Base-by-base conservation (phyloP, 2,113 vertebrate genomes). In the Mormyrus iriodes region DNA sequence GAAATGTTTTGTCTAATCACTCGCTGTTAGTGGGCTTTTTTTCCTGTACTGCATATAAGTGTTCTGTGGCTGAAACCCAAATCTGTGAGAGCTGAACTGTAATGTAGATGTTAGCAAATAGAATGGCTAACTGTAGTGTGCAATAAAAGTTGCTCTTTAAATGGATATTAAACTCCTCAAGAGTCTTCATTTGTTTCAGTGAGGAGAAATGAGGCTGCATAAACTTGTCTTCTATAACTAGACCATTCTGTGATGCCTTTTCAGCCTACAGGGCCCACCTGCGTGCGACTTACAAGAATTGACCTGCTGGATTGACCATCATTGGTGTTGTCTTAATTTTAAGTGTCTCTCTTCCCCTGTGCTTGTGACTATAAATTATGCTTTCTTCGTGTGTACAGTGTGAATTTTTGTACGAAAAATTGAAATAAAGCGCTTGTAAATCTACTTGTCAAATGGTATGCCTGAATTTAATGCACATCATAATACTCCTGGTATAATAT, bases 191-290 rank as follows among this genome's bases (percentile, higher is more conserved):
- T 65, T 61, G 1, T 69, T 69, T 69, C 27, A 13, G 4, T 31
- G 61, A 9, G 2, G 10, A 31, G n/a, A 10, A 69, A 69, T 31
- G 61, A 4, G n/a, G 61, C 27, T 69, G 61, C 10, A 69, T 69
- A 4, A 69, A 69, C 24, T 27, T 27, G n/a, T 69, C 46, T 48
- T 27, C 61, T 31, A 3, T 69, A 13, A 69, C 61, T 69, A 31
- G 61, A 69, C n/a, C 10, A 4, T 48, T 21, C 7, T 84, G 39
- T 84, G 44, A 84, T 84, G 4, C 39, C 82, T 84, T 84, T 84
- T 12, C 93, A 96, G 95, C 94, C 19, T 96, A 93, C 53, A 95
- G 93, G 94, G 89, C 94, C 89, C 95, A 95, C 90, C 92, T 96
- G 31, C 95, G 90, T 21, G 69, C 94, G 1, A 94, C 94, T 8